Evolutionary conservation across 1,140 invertebrate species (phyloP).

Genomic region (Goniozus legneri): DNA sequence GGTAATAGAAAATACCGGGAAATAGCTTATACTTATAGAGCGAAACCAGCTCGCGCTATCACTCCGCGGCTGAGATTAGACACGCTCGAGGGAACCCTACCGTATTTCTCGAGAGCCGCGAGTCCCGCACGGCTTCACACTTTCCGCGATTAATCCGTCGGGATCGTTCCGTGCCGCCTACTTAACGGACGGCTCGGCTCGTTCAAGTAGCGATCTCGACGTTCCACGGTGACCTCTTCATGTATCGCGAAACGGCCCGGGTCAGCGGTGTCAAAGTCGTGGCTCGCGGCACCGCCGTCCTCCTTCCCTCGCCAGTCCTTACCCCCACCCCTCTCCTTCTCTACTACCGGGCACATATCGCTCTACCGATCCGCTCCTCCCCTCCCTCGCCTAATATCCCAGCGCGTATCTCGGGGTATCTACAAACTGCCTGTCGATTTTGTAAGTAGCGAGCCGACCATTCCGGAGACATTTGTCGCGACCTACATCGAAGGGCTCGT

Average conservation of each 20-base stretch:
- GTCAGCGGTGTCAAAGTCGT: slow-evolving; percentile 42
- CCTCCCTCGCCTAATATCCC: not conserved
- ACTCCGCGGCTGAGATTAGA: slow-evolving; percentile 18
- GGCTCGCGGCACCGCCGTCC: slow-evolving; percentile 25
- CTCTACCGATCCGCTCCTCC: not conserved
- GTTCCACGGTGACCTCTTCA: slow-evolving; percentile 35
- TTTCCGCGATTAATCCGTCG: slow-evolving; percentile 40
- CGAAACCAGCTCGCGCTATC: not conserved
- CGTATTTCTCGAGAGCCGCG: slow-evolving; percentile 20
- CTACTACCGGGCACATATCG: not conserved
- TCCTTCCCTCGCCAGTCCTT: slow-evolving; percentile 3
- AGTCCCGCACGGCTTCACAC: slow-evolving; percentile 27
- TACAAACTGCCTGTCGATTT: not conserved
- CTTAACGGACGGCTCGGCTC: slow-evolving; percentile 27
- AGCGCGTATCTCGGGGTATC: slow-evolving; percentile 14
- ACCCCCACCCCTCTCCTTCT: slow-evolving; percentile 1
- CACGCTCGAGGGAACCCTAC: slow-evolving; percentile 17
- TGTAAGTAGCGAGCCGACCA: too few relatives aligned
- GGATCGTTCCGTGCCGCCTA: slow-evolving; percentile 31
- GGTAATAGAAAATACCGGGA: too few relatives aligned
- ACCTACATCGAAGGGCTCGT: too few relatives aligned
- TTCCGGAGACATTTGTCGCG: too few relatives aligned
- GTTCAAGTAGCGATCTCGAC: slow-evolving; percentile 36
- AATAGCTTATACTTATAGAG: too few relatives aligned
- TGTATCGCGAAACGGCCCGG: slow-evolving; percentile 40